Evolutionary conservation across 30 jellyfish, hydroid and myxozoan species (phyloP).

Genomic region (Clytia hemisphaerica): DNA sequence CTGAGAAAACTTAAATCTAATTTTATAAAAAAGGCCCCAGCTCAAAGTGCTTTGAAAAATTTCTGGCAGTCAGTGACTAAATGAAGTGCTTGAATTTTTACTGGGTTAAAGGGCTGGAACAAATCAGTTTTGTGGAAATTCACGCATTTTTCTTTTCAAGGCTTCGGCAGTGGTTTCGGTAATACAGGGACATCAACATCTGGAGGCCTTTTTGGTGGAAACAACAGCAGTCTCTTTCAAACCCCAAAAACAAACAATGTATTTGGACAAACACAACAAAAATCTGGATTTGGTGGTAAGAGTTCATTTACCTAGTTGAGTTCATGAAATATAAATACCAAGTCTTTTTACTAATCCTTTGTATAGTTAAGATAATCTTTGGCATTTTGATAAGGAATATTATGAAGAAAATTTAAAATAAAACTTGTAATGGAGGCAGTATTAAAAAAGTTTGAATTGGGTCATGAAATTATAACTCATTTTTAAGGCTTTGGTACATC

Average conservation of each 20-base stretch:
- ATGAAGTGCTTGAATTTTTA: neutral
- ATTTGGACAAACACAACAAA: constrained; percentile 43
- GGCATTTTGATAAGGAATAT: neutral
- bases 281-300: constrained; percentile 33
- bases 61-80: neutral
- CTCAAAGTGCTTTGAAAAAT: no score
- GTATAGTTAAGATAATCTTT: neutral
- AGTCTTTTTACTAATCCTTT: neutral
- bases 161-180: constrained; percentile 56
- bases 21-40: no score
- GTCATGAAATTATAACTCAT: neutral
- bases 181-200: constrained; percentile 30
- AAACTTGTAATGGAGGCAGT: neutral
- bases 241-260: constrained; percentile 72
- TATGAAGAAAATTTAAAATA: neutral
- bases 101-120: no score
- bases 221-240: constrained; percentile 41
- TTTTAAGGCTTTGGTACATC: constrained; percentile 49
- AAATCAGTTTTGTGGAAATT: neutral
- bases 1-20: no score
- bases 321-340: neutral
- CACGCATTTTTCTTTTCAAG: neutral
- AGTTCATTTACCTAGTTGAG: neutral
- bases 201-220: constrained; percentile 83
- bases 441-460: no score